These are phyloP conservation scores for Alentia gelatinosa DNA, from an alignment of 2,888 invertebrate genomes.

Conservation along the genomic window DNA sequence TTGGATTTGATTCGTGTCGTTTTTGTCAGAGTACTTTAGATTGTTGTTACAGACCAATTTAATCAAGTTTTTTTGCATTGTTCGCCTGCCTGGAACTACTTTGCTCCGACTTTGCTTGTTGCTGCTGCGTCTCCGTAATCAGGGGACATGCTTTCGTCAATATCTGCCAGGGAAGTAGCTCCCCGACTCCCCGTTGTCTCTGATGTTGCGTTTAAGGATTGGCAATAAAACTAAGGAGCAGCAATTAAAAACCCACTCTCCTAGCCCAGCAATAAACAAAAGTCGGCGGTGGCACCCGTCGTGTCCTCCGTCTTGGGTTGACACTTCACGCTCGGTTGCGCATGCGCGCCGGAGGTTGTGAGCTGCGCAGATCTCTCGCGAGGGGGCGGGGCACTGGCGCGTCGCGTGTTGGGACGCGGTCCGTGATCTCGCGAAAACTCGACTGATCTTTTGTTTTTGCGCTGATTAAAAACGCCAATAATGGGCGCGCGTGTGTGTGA, in stretches of 20 bases:
- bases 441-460: conserved; percentile 42
- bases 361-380: neutral
- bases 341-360: neutral
- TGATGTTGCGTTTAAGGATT: too few species aligned
- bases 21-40: conserved; percentile 19
- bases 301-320: too few species aligned
- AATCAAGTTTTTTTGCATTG: neutral
- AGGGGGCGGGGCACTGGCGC: conserved; percentile 8
- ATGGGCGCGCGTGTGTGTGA: neutral
- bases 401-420: neutral
- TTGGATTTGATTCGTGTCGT: neutral
- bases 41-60: conserved; percentile 36
- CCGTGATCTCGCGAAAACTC: conserved; percentile 23
- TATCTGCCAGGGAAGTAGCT: neutral
- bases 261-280: too few species aligned
- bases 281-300: too few species aligned
- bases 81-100: neutral
- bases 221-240: too few species aligned
- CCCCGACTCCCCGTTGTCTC: too few species aligned
- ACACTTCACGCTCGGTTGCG: too few species aligned
- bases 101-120: neutral
- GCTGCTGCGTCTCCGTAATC: neutral
- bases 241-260: too few species aligned
- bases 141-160: neutral
- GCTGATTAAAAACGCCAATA: conserved; percentile 31